These are phyloP conservation scores for Fulica atra DNA, from an alignment of 2,113 vertebrate species.

Conservation along the genomic window DNA sequence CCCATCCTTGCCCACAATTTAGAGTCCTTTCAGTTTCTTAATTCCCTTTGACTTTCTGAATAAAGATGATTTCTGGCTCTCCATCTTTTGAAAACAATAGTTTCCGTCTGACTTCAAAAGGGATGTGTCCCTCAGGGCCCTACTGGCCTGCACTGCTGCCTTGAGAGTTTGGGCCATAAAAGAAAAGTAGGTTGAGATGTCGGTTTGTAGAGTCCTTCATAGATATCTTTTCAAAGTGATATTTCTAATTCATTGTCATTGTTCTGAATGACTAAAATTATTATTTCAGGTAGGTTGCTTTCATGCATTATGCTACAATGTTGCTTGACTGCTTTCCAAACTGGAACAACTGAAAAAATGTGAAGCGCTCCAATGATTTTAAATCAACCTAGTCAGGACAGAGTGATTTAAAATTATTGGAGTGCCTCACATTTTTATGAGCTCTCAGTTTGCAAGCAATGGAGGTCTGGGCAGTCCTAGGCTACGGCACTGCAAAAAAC, in stretches of 20 bases:
- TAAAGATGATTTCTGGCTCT: slow-evolving; percentile 33
- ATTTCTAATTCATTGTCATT: slow-evolving; percentile 5
- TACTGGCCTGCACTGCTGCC: background rate
- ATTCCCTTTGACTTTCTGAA: slow-evolving; percentile 32
- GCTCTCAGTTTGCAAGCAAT: background rate
- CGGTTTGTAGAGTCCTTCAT: background rate
- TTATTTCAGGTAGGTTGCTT: slow-evolving; percentile 29
- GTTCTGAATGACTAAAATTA: slow-evolving; percentile 20
- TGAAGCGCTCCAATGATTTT: slow-evolving; percentile 35
- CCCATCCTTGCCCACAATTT: slow-evolving; percentile 10
- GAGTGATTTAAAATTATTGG: slow-evolving; percentile 45
- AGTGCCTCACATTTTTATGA: slow-evolving; percentile 41
- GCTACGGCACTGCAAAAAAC: background rate
- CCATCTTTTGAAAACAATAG: slow-evolving; percentile 38
- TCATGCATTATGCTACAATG: background rate
- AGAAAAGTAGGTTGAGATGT: slow-evolving; percentile 11
- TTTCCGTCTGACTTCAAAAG: slow-evolving; percentile 27
- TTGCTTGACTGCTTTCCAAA: slow-evolving; percentile 28
- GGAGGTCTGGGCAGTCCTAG: background rate
- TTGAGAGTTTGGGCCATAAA: background rate
- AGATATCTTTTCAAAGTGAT: background rate
- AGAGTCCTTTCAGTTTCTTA: slow-evolving; percentile 28
- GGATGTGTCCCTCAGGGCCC: background rate
- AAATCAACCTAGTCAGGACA: slow-evolving; percentile 19
- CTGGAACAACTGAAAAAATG: slow-evolving; percentile 45